phyloP scores from a whole-genome alignment of 1,140 invertebrate genomes.

The Macrostomum lignano region DNA sequence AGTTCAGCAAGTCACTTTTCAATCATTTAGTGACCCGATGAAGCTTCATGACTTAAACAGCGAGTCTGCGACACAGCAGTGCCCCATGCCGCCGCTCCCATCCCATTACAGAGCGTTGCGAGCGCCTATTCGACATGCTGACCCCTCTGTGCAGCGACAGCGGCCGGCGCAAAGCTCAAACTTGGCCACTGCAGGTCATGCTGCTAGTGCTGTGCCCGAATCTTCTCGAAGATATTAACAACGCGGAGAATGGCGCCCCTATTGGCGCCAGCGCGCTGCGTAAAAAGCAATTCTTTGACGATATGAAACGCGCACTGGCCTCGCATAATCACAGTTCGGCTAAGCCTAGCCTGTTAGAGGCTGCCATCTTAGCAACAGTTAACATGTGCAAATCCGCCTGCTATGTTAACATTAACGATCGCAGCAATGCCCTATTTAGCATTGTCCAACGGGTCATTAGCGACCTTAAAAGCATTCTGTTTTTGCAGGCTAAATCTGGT shows the following conservation, averaged over 20 bases:
- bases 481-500: neutral
- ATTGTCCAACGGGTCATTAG: conserved; percentile 67
- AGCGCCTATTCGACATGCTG: too few species aligned
- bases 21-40: too few species aligned
- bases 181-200: conserved; percentile 84
- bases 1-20: too few species aligned
- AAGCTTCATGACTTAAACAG: too few species aligned
- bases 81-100: too few species aligned
- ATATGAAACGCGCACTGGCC: too few species aligned
- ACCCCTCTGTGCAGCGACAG: too few species aligned
- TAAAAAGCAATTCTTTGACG: conserved; percentile 61
- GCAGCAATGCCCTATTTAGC: conserved; percentile 62
- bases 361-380: conserved; percentile 68
- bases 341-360: conserved; percentile 53
- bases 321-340: too few species aligned
- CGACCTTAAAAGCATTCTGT: conserved; percentile 33
- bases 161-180: too few species aligned
- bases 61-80: too few species aligned
- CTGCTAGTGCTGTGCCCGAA: conserved; percentile 68
- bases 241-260: conserved; percentile 52
- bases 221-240: conserved; percentile 67
- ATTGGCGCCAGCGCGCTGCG: conserved; percentile 33
- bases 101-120: too few species aligned
- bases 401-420: conserved; percentile 64
- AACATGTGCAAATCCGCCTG: conserved; percentile 85